Evolutionary conservation across 2,888 invertebrate species (phyloP), one percentile per base, ranked within the genome.

Genomic region (Hemistola chrysoprasaria): DNA sequence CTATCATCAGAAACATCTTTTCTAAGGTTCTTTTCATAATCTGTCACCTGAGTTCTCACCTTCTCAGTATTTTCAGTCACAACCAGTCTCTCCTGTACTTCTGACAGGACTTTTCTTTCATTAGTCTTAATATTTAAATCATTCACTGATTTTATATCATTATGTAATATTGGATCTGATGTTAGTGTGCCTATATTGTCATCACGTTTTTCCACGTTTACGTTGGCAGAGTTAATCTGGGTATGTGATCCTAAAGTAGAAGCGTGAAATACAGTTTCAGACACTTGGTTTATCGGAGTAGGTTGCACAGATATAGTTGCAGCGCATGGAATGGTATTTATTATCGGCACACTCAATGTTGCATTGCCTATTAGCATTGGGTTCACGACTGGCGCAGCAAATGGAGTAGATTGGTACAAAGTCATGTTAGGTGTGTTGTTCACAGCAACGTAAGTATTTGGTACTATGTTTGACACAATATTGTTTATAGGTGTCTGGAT

Each of bases 11-110:
- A 16, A 5, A 32, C 6, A 20, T 34, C 26, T 9, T 26, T 43
- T 6, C 33, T 39, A 1, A 21, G 16, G 35, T 52, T 59, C 10
- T 34, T 11, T 4, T 39, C 40, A 24, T 34, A 39, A 9, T 40
- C 46, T 11, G 9, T 35, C 21, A 41, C 48, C 20, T 29, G 40
- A 22, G 0, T 37, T 32, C 23, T 29, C 11, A 8, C 16, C 16
- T 50, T 50, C 6, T 45, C 46, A 24, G 56, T 47, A 3, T 46
- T 45, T 31, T 57, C 48, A 33, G 9, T 9, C 3, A 41, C 8
- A 24, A 53, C 56, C 16, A 62, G 56, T 47, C 67, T 76, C 41
- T 76, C 76, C 56, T 77, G 77, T n/a, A 78, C 71, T 55, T 76
- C 65, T 4, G 68, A 71, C 11, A 77, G 47, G 8, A 73, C 69